Conservation (phyloP, 2,113 vertebrate species). For the Perognathus longimembris region DNA sequence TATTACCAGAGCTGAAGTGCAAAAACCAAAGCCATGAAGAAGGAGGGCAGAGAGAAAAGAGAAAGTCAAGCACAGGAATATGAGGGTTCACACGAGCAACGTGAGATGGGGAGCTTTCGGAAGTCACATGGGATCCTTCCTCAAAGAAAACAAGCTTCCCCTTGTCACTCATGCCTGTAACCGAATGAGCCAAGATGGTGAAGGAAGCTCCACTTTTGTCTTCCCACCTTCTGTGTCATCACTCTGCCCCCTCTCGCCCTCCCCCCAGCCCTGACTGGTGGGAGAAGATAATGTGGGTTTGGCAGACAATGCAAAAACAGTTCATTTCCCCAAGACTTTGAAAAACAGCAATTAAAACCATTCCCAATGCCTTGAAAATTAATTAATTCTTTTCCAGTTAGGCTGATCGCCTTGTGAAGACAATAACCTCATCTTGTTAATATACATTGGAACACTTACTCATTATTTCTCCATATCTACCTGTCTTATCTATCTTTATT, state of each 20-base stretch:
- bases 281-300: constrained; percentile 42
- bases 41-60: neutral
- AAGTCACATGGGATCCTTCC: constrained; percentile 1
- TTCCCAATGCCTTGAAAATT: constrained; percentile 51
- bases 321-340: constrained; percentile 67
- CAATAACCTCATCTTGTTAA: constrained; percentile 52
- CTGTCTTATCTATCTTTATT: constrained; percentile 66
- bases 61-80: neutral
- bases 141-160: neutral
- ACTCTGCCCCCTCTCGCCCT: neutral
- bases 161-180: constrained; percentile 8
- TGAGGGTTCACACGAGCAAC: neutral
- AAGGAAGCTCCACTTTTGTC: constrained; percentile 30
- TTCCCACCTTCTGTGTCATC: constrained; percentile 13
- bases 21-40: neutral
- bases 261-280: neutral
- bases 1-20: neutral
- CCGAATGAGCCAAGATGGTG: neutral
- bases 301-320: constrained; percentile 66
- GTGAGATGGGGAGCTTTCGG: neutral
- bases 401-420: constrained; percentile 52
- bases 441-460: constrained; percentile 61
- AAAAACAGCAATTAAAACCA: constrained; percentile 69
- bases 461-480: constrained; percentile 74
- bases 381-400: constrained; percentile 67